A percentile compares a stretch with the other conserved stretches of the same genome.
These are phyloP conservation scores for Ceratosolen fusciceps DNA, from an alignment of 1,140 invertebrate species.

Conservation along the genomic window DNA sequence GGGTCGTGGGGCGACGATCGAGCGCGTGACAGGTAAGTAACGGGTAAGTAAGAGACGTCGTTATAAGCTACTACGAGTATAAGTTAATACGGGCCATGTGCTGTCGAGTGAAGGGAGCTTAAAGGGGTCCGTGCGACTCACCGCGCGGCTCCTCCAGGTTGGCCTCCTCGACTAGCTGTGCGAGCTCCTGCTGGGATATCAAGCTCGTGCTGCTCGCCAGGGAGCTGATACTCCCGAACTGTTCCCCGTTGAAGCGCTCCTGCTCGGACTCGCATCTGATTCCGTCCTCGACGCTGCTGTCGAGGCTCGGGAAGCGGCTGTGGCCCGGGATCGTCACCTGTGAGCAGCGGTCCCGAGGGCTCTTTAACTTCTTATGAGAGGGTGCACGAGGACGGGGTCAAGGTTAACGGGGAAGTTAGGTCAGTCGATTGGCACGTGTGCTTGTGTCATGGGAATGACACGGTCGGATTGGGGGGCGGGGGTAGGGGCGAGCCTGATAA, in stretches of 20 bases:
- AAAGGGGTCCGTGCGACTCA: not conserved
- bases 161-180: slow-evolving; percentile 77
- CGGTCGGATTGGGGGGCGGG: not conserved
- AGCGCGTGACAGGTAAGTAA: not conserved
- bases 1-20: too few species aligned
- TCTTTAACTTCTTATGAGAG: too few species aligned
- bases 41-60: too few species aligned
- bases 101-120: not conserved
- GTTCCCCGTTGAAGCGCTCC: slow-evolving; percentile 63
- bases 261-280: slow-evolving; percentile 24
- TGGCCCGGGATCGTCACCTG: slow-evolving; percentile 43
- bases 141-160: slow-evolving; percentile 73
- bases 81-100: too few species aligned
- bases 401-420: too few species aligned
- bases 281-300: slow-evolving; percentile 62
- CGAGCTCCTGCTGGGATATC: slow-evolving; percentile 78
- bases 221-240: slow-evolving; percentile 77
- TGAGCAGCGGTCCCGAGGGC: not conserved
- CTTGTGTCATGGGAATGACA: not conserved
- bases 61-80: too few species aligned
- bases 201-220: slow-evolving; percentile 76
- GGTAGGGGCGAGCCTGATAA: too few species aligned
- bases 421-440: too few species aligned
- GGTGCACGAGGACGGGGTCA: too few species aligned
- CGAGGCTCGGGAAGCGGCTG: slow-evolving; percentile 62